Percentiles rank a stretch among this genome's conserved stretches.
These are phyloP conservation scores for Tiaroga cobitis DNA, from an alignment of 2,797 vertebrate species.

Conservation along the genomic window DNA sequence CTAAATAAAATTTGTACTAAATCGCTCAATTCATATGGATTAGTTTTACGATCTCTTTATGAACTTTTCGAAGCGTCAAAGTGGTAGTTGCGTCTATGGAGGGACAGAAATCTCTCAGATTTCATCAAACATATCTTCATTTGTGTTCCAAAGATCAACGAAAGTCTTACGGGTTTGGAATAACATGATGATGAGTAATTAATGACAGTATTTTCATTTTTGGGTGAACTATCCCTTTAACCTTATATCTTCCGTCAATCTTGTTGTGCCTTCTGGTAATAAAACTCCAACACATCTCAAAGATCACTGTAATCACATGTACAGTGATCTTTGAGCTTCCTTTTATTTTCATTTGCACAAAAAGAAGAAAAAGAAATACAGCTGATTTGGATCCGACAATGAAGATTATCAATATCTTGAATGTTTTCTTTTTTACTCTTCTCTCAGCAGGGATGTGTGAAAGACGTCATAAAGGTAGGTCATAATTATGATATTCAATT, in stretches of 20 bases:
- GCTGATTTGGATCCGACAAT: slow-evolving; percentile 34
- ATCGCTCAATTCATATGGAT: no score
- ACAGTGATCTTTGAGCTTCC: slow-evolving; percentile 76
- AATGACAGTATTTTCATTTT: no score
- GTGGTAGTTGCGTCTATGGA: no score
- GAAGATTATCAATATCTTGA: slow-evolving; percentile 32
- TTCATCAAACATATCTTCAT: no score
- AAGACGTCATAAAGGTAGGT: slow-evolving; percentile 36
- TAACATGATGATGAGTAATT: no score
- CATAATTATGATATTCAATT: neutral
- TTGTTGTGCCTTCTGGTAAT: slow-evolving; percentile 5
- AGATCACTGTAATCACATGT: slow-evolving; percentile 36
- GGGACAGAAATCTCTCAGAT: no score
- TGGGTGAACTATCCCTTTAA: neutral
- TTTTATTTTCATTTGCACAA: slow-evolving; percentile 64
- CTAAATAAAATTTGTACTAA: no score
- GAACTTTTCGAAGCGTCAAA: no score
- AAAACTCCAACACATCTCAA: slow-evolving; percentile 16
- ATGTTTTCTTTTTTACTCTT: slow-evolving; percentile 35
- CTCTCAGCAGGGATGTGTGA: slow-evolving; percentile 36
- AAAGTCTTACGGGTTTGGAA: no score
- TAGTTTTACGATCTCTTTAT: no score
- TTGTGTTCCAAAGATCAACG: no score
- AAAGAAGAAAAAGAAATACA: slow-evolving; percentile 62
- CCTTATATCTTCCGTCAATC: slow-evolving; percentile 13